Evolutionary conservation across 2,888 invertebrate species (phyloP).

Genomic region (Carabus problematicus): DNA sequence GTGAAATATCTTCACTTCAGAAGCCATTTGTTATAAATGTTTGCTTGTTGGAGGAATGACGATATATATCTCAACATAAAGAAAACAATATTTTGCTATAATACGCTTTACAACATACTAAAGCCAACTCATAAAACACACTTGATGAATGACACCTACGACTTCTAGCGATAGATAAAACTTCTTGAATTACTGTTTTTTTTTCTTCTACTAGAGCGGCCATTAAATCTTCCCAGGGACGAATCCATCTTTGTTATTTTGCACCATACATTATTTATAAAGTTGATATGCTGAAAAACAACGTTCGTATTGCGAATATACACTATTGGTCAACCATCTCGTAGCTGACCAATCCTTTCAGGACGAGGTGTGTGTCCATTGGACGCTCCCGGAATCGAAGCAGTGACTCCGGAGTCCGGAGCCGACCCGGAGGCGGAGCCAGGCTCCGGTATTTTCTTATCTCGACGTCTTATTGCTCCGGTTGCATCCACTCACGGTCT

Average conservation of each 20-base stretch:
- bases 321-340: slow-evolving; percentile 23
- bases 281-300: slow-evolving; percentile 38
- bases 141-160: slow-evolving; percentile 10
- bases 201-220: slow-evolving; percentile 8
- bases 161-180: neutral
- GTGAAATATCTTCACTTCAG: too few species aligned
- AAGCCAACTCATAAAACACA: neutral
- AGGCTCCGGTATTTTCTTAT: slow-evolving; percentile 55
- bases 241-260: slow-evolving; percentile 42
- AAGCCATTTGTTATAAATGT: too few species aligned
- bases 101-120: too few species aligned
- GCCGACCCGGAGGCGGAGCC: slow-evolving; percentile 51
- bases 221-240: slow-evolving; percentile 36
- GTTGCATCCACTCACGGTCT: slow-evolving; percentile 34
- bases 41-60: neutral
- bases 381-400: slow-evolving; percentile 55
- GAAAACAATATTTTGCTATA: too few species aligned
- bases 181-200: neutral
- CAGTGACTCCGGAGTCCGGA: slow-evolving; percentile 51
- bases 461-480: slow-evolving; percentile 53
- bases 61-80: neutral
- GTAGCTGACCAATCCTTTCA: slow-evolving; percentile 57
- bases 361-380: slow-evolving; percentile 53
- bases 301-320: slow-evolving; percentile 16
- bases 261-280: slow-evolving; percentile 42